Evolutionary conservation across 2,888 invertebrate genomes (phyloP), one percentile per base, ranked within the genome.

Genomic region (Heliconius ethilla): DNA sequence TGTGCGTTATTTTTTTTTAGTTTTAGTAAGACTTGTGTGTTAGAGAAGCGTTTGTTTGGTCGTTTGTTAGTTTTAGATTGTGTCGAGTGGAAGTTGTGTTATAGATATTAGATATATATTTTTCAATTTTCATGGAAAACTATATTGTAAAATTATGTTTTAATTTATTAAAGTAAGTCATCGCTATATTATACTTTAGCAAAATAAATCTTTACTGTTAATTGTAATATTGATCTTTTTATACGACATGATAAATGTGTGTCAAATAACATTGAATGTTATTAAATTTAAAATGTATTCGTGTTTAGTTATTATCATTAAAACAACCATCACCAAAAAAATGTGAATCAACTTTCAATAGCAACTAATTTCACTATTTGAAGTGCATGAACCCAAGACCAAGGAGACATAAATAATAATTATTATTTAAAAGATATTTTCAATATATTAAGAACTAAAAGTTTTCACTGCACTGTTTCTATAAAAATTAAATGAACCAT

Each of bases 21-120:
- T 69, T 15, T 69, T 40, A 67, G 37, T 67, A 40, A 37, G 15
- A 25, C n/a, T n/a, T 37, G 18, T 81, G 78, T 80, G 81, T 81
- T 81, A 81, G 78, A 80, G 27, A 78, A 80, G 80, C 80, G 55
- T 7, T 62, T 51, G 78, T 77, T 78, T 29, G 63, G 80, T 75
- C 27, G 77, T 75, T 73, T 79, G 78, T 81, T 72, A 76, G 80
- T 59, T 66, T 70, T 59, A 22, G 27, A 40, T 70, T 37, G 62
- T 59, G 63, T 70, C 9, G 27, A 33, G 13, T 11, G 29, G 51
- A 25, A 51, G 7, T 33, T 70, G 29, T 29, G 7, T 55, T 18
- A 22, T 55, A 51, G 18, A 33, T 33, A n/a, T 22, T 59, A 55
- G 22, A 11, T 27, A 25, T 25, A 3, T 59, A 2, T 51, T 51